Evolutionary conservation across 2,113 vertebrate species (phyloP).

Genomic region (Trichomycterus rosablanca): DNA sequence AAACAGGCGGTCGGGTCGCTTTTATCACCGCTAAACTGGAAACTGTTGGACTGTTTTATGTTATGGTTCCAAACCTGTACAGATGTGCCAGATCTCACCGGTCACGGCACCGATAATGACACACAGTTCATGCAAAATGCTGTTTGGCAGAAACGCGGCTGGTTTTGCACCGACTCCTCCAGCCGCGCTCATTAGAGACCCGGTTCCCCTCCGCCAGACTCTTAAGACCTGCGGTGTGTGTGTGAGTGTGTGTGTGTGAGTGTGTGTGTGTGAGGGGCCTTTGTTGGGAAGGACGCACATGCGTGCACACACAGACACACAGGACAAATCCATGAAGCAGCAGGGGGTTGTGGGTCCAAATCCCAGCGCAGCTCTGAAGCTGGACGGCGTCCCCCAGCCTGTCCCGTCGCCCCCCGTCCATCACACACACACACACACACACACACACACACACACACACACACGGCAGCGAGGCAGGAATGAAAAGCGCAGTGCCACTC

Average conservation of each 20-base stretch:
- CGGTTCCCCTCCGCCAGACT: constrained; percentile 36
- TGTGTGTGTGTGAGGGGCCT: too few species aligned
- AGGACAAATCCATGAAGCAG: constrained; percentile 40
- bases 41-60: too few species aligned
- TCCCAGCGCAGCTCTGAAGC: constrained; percentile 38
- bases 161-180: constrained; percentile 4
- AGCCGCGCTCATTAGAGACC: constrained; percentile 29
- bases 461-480: constrained; percentile 27
- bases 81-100: not conserved
- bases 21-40: too few species aligned
- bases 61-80: not conserved
- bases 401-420: constrained; percentile 2
- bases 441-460: not conserved
- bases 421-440: not conserved
- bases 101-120: not conserved
- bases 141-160: too few species aligned
- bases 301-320: constrained; percentile 25
- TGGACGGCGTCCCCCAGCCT: constrained; percentile 25
- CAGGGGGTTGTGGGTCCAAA: constrained; percentile 40
- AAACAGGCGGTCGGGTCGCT: too few species aligned
- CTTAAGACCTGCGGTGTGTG: constrained; percentile 32
- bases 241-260: too few species aligned
- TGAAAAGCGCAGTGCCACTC: constrained; percentile 35
- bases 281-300: constrained; percentile 38
- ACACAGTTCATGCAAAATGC: too few species aligned